phyloP scores from a whole-genome alignment of 2,113 vertebrate genomes.

The Dissostichus mawsoni region DNA sequence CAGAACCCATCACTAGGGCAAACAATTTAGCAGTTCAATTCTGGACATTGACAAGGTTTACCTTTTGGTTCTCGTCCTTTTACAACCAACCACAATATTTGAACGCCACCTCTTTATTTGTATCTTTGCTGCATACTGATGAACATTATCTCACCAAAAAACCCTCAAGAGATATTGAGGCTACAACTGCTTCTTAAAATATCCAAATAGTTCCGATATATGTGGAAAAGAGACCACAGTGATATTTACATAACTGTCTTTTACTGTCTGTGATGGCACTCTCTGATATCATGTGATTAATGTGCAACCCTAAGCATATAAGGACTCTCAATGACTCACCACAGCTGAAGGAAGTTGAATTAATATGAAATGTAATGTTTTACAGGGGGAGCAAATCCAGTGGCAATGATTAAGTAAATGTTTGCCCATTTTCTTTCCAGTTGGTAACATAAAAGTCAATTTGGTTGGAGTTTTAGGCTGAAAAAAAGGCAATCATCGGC shows the following conservation, averaged over 20 bases:
- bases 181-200: background rate
- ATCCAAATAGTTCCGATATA: background rate
- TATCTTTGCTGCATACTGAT: background rate
- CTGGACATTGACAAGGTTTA: background rate
- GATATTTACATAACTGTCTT: background rate
- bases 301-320: background rate
- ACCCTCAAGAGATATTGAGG: background rate
- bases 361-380: background rate
- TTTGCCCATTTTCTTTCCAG: background rate
- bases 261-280: background rate
- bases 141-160: background rate
- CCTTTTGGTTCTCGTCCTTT: background rate
- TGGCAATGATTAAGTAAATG: background rate
- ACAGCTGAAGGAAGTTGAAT: background rate
- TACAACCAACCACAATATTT: background rate
- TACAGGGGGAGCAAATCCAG: background rate
- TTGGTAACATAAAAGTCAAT: background rate
- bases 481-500: background rate
- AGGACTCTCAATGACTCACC: background rate
- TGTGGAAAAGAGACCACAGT: no score
- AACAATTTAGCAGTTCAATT: slow-evolving; percentile 21
- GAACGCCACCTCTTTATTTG: background rate
- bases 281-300: background rate
- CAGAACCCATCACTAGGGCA: slow-evolving; percentile 1
- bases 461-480: background rate